These are phyloP conservation scores for Dendroctonus ponderosae DNA, from an alignment of 1,140 invertebrate genomes.

Conservation along the genomic window DNA sequence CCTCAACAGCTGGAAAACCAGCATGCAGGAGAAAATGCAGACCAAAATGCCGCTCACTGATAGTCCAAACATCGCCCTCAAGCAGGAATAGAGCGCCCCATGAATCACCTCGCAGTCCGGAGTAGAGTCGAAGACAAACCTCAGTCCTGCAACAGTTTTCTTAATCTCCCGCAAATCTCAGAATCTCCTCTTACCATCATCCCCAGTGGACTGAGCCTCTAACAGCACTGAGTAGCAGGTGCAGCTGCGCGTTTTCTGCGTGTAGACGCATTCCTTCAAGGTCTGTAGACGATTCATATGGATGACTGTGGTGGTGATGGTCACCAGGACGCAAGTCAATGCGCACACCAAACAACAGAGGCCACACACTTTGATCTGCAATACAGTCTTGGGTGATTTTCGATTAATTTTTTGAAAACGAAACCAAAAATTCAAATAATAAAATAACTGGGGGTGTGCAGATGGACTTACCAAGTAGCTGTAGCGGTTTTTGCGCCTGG, in stretches of 20 bases:
- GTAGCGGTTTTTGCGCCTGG: slow-evolving; percentile 78
- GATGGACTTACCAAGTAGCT: slow-evolving; percentile 73
- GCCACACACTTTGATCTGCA: slow-evolving; percentile 82
- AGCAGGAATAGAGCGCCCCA: slow-evolving; percentile 79
- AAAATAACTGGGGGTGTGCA: slow-evolving; percentile 3
- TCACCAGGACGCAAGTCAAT: slow-evolving; percentile 80
- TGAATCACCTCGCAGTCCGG: slow-evolving; percentile 84
- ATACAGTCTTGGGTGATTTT: slow-evolving; percentile 41
- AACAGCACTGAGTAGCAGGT: slow-evolving; percentile 70
- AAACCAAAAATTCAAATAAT: slow-evolving; percentile 1
- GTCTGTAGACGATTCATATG: slow-evolving; percentile 89
- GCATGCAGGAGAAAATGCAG: slow-evolving; percentile 88
- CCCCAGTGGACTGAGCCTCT: slow-evolving; percentile 58
- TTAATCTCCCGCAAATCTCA: slow-evolving; percentile 20
- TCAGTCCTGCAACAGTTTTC: slow-evolving; percentile 51
- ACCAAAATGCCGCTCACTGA: slow-evolving; percentile 85
- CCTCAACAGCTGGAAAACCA: slow-evolving; percentile 84
- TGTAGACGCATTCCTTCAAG: slow-evolving; percentile 82
- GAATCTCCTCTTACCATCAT: slow-evolving; percentile 56
- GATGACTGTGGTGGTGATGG: slow-evolving; percentile 88
- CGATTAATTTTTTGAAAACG: slow-evolving; percentile 15
- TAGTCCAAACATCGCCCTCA: slow-evolving; percentile 82
- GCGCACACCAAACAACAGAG: slow-evolving; percentile 81
- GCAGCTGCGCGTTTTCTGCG: slow-evolving; percentile 70
- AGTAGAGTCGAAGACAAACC: slow-evolving; percentile 77